Evolutionary conservation across 2,797 vertebrate genomes (phyloP), one percentile per base, ranked within the genome.

Genomic region (Ciconia nigra): DNA sequence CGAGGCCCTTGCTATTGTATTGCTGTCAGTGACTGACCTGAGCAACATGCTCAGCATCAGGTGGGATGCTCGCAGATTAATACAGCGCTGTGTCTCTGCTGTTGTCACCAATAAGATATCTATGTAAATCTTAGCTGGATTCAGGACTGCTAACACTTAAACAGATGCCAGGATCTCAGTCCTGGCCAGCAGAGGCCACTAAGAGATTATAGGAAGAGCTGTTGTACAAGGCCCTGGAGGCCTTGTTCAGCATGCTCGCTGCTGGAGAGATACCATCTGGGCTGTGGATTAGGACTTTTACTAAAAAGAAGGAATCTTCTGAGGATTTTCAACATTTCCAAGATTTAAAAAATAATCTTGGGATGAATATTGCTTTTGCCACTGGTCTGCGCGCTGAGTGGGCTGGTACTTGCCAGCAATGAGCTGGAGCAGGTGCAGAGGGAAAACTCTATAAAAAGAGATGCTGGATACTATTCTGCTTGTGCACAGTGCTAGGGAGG

Each of bases 131-230:
- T 89, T 66, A 41, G 39, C 28, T 69, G 59, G 22, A 24, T 59
- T 87, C 39, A 26, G 77, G 39, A n/a, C n/a, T 54, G 41, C 33
- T 41, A 47, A 42, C 65, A 16, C 33, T 62, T 54, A 20, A 54
- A 24, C 31, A 20, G 15, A 59, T 70, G 47, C 41, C 26, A 21
- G 37, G 47, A 83, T 95, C 59, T 96, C 91, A 51, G 79, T 74
- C 54, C 26, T 90, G 91, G 65, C 96, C 95, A 95, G 91, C 61
- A 93, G 94, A 86, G 92, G 96, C 78, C 95, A 85, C 71, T 94
- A 85, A 18, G 49, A 62, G 76, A 87, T 91, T 66, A 11, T 17
- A 85, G 55, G 42, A 96, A 85, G 35, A 81, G 16, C 51, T 63
- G 33, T 47, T 41, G 49, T 83, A 29, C 14, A 33, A 29, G 13